Conservation (phyloP, 2,888 invertebrate species). For the Abscondita cerata region DNA sequence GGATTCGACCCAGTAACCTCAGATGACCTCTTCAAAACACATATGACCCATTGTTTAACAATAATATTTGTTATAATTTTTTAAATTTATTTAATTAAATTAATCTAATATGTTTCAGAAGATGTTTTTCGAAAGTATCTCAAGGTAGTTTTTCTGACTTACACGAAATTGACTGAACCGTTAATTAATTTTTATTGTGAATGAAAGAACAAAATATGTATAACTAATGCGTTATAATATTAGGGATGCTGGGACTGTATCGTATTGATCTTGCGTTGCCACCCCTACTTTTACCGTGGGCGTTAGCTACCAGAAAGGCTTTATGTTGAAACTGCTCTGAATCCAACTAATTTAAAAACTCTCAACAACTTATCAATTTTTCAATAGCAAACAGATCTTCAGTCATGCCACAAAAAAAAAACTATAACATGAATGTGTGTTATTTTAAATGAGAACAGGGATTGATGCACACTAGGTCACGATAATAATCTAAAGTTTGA, state of each 20-base stretch:
- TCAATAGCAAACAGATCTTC: neutral
- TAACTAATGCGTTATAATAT: conserved; percentile 17
- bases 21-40: conserved; percentile 54
- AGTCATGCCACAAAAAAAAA: neutral
- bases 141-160: too few relatives aligned
- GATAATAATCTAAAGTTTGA: conserved; percentile 17
- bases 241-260: conserved; percentile 32
- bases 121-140: too few relatives aligned
- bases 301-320: conserved; percentile 33
- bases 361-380: conserved; percentile 5
- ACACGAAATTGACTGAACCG: too few relatives aligned
- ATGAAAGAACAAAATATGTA: neutral
- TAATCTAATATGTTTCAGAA: too few relatives aligned
- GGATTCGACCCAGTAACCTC: conserved; percentile 60
- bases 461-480: conserved; percentile 5
- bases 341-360: conserved; percentile 21
- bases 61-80: conserved; percentile 8
- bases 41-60: conserved; percentile 32
- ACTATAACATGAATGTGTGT: neutral
- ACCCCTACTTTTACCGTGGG: conserved; percentile 31
- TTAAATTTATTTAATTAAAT: conserved; percentile 1
- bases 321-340: conserved; percentile 21
- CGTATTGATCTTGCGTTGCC: conserved; percentile 30
- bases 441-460: conserved; percentile 5
- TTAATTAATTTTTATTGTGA: too few relatives aligned